phyloP scores from a whole-genome alignment of 2,888 invertebrate genomes.

The Anthrax anthrax region DNA sequence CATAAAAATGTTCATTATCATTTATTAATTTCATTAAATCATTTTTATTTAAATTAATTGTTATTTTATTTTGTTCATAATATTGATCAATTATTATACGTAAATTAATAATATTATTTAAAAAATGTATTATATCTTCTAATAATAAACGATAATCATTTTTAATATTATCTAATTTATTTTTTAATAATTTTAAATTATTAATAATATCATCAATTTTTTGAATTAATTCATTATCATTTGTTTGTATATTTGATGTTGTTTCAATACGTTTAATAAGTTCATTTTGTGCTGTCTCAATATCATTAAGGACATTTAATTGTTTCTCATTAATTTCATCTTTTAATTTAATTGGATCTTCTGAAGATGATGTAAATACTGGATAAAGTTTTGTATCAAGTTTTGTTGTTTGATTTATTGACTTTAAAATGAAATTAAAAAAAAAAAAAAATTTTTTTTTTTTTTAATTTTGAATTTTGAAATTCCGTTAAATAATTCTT shows the following conservation, averaged over 20 bases:
- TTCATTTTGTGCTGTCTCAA: slow-evolving; percentile 48
- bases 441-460: not conserved
- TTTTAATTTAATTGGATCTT: slow-evolving; percentile 42
- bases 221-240: slow-evolving; percentile 38
- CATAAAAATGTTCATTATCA: slow-evolving; percentile 50
- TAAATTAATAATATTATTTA: slow-evolving; percentile 48
- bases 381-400: slow-evolving; percentile 62
- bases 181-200: slow-evolving; percentile 50
- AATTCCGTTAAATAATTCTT: too few relatives aligned
- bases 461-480: too few relatives aligned
- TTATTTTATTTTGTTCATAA: slow-evolving; percentile 33
- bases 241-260: slow-evolving; percentile 47
- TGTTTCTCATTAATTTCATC: slow-evolving; percentile 43
- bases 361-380: slow-evolving; percentile 48
- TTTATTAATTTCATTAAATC: slow-evolving; percentile 20
- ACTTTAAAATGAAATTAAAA: slow-evolving; percentile 2
- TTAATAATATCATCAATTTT: slow-evolving; percentile 46
- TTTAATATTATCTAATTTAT: slow-evolving; percentile 49
- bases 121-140: slow-evolving; percentile 55
- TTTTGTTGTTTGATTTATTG: slow-evolving; percentile 44
- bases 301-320: slow-evolving; percentile 41
- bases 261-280: slow-evolving; percentile 52
- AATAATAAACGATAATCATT: slow-evolving; percentile 57
- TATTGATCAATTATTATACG: slow-evolving; percentile 45
- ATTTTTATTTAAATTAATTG: slow-evolving; percentile 32